Base-by-base conservation (phyloP, 2,888 invertebrate species). In the Stenchaetothrips biformis region DNA sequence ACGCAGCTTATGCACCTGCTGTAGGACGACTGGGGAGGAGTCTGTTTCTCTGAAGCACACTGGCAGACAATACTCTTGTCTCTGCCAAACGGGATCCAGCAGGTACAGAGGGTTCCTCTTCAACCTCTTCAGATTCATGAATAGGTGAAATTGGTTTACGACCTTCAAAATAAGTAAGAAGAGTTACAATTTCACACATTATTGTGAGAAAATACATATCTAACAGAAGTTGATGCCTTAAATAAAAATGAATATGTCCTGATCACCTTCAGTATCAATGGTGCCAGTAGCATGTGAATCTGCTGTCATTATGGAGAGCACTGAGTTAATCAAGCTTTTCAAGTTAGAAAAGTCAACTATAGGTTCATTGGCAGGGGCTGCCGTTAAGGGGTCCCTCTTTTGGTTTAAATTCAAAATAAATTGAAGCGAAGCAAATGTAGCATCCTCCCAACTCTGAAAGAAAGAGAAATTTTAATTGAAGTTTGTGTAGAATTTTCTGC, bases 1-100 rank as follows among this genome's bases (percentile, higher is more conserved):
- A 2, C 13, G 8, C 21, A 25, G 11, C 25, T 74, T 7, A 8
- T 7, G 67, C 9, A 74, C 67, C 67, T 11, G 67, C 6, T n/a
- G 67, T 74, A 11, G 25, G 67, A 11, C 67, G 67, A 8, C 7
- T 25, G 6, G 67, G 67, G 8, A 74, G 25, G 25, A 74, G 67
- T 21, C 25, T n/a, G 25, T 74, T 74, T 74, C 25, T 25, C 1
- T 21, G 67, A 21, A 25, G 3, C 21, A 25, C 6, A 25, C 25
- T 74, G 0, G 67, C 67, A 25, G 67, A 74, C 25, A 21, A 21
- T 11, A 11, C 67, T 8, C 67, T 21, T 11, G 21, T 74, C 25
- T 74, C 67, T 74, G 67, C 67, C 11, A 74, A 21, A 21, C 67
- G 67, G n/a, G 67, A 74, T 74, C 67, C 67, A 25, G 25, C 25